phyloP scores from a whole-genome alignment of 2,113 vertebrate genomes.

The Oreochromis aureus region DNA sequence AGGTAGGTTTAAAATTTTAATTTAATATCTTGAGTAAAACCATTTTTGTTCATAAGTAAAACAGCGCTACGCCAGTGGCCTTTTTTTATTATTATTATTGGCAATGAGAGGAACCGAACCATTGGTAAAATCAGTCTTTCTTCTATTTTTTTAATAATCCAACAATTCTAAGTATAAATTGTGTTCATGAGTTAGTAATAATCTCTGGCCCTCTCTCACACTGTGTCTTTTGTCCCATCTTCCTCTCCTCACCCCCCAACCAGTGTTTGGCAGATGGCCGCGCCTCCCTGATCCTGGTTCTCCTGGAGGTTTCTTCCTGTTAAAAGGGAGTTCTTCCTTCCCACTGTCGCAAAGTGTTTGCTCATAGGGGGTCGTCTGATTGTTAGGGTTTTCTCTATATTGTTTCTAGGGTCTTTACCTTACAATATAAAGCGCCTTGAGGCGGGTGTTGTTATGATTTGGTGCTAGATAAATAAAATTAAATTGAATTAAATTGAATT shows the following conservation, averaged over 20 bases:
- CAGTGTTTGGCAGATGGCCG: background rate
- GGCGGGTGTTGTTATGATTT: background rate
- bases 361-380: background rate
- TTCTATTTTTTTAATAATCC: background rate
- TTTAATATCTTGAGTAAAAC: background rate
- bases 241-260: background rate
- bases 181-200: background rate
- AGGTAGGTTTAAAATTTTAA: background rate
- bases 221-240: background rate
- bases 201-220: background rate
- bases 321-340: background rate
- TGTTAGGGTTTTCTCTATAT: background rate
- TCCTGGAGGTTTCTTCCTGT: background rate
- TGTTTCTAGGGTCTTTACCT: background rate
- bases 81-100: background rate
- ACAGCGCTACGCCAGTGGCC: background rate
- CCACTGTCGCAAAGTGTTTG: background rate
- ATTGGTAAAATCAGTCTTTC: background rate
- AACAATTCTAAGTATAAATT: background rate
- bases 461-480: background rate
- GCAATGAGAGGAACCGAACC: background rate
- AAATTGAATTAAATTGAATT: background rate
- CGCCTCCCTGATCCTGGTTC: background rate
- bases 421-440: background rate
- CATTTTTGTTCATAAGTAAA: background rate